Evolutionary conservation across 2,888 invertebrate species (phyloP).

Genomic region (Mayetiola destructor): DNA sequence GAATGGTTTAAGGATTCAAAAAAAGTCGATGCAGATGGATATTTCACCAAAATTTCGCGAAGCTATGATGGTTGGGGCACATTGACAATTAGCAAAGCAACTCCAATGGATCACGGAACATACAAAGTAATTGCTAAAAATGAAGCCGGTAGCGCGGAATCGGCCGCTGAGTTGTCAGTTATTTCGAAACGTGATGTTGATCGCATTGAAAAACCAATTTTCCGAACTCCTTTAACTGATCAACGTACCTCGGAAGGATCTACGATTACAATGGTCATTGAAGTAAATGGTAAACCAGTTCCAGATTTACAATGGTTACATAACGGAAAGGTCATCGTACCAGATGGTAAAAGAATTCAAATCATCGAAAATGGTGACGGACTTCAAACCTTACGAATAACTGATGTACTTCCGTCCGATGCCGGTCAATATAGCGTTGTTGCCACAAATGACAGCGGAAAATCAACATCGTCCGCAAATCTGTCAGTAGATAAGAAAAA

Average conservation of each 20-base stretch:
- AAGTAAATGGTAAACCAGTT: conserved; percentile 61
- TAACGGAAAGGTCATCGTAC: conserved; percentile 55
- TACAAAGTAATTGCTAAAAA: conserved; percentile 58
- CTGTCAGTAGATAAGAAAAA: conserved; percentile 31
- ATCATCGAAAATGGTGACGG: conserved; percentile 51
- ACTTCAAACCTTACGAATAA: conserved; percentile 55
- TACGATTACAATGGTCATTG: conserved; percentile 39
- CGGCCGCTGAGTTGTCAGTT: conserved; percentile 36
- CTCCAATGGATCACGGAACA: conserved; percentile 62
- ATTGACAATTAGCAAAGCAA: conserved; percentile 32
- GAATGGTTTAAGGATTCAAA: not conserved
- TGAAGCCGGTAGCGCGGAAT: conserved; percentile 48
- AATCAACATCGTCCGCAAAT: conserved; percentile 43
- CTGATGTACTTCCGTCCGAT: conserved; percentile 59
- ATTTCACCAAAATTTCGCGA: not conserved
- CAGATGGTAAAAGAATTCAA: conserved; percentile 47
- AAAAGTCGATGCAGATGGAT: not conserved
- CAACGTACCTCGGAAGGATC: not conserved
- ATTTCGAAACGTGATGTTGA: conserved; percentile 7
- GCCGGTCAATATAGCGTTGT: conserved; percentile 67
- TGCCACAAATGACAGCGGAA: conserved; percentile 53
- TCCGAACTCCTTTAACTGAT: not conserved
- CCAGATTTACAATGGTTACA: conserved; percentile 68
- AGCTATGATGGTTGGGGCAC: not conserved
- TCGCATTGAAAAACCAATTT: too few species aligned